phyloP scores from a whole-genome alignment of 2,888 invertebrate species.

The Yponomeuta sedellus region DNA sequence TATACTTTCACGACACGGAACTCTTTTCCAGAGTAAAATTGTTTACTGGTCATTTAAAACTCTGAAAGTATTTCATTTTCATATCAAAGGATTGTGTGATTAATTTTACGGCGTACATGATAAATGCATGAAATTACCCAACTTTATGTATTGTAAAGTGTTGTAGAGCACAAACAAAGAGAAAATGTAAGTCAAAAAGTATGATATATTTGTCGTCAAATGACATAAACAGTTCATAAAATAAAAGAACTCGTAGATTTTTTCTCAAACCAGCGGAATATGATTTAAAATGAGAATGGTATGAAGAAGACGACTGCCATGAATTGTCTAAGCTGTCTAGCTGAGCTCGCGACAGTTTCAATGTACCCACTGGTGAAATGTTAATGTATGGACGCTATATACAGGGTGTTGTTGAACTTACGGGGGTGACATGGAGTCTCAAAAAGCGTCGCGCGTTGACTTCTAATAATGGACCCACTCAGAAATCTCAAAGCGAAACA shows the following conservation, averaged over 20 bases:
- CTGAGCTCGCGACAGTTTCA: not conserved
- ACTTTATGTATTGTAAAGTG: not conserved
- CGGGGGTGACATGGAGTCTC: too few relatives aligned
- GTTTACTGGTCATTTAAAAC: too few relatives aligned
- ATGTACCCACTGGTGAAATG: not conserved
- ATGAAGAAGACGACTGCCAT: not conserved
- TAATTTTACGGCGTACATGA: not conserved
- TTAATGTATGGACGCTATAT: not conserved
- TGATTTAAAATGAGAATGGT: not conserved
- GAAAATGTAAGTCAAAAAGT: not conserved
- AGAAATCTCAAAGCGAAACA: too few relatives aligned
- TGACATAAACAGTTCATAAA: not conserved
- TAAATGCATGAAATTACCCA: not conserved
- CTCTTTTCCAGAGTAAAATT: too few relatives aligned
- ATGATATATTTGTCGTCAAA: not conserved
- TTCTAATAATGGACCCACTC: too few relatives aligned
- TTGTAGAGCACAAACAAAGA: not conserved
- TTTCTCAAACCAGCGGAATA: not conserved
- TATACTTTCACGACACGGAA: too few relatives aligned
- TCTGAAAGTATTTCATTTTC: not conserved
- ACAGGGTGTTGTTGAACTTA: too few relatives aligned
- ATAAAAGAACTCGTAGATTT: not conserved
- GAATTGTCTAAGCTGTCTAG: not conserved
- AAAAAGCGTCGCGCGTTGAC: too few relatives aligned
- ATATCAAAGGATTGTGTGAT: not conserved